A percentile compares a stretch with the other conserved stretches of the same genome.
phyloP scores from a whole-genome alignment of 1,140 invertebrate genomes.

The Halotydeus destructor region DNA sequence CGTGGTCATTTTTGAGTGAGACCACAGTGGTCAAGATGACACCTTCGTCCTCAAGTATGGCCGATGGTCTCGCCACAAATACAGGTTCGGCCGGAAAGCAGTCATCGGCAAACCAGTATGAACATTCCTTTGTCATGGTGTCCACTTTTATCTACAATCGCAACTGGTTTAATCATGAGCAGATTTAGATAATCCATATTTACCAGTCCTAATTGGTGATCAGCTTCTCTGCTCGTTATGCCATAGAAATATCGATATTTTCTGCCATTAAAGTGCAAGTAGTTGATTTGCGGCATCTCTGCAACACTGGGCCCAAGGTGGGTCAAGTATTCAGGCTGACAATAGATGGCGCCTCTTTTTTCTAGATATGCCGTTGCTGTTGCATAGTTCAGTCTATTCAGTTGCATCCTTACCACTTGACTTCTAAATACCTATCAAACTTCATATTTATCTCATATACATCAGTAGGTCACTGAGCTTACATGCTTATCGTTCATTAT shows the following conservation, averaged over 20 bases:
- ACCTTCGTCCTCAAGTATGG: slow-evolving; percentile 23
- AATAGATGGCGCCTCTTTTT: slow-evolving; percentile 11
- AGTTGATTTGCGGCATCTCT: slow-evolving; percentile 24
- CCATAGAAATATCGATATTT: slow-evolving; percentile 26
- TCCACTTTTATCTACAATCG: slow-evolving; percentile 24
- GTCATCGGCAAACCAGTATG: slow-evolving; percentile 19
- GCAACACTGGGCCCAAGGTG: slow-evolving; percentile 12
- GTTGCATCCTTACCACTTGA: too few relatives aligned
- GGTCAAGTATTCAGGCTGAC: slow-evolving; percentile 15
- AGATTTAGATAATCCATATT: too few relatives aligned
- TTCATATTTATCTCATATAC: too few relatives aligned
- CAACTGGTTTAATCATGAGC: too few relatives aligned
- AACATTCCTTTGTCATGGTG: slow-evolving; percentile 19
- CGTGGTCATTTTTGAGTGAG: background rate
- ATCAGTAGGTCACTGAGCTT: too few relatives aligned
- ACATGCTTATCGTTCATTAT: too few relatives aligned
- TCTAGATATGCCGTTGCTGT: slow-evolving; percentile 14
- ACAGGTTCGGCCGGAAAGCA: slow-evolving; percentile 22
- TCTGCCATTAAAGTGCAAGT: slow-evolving; percentile 19
- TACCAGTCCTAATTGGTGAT: too few relatives aligned
- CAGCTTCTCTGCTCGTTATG: too few relatives aligned
- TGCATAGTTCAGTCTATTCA: slow-evolving; percentile 15
- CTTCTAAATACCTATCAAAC: too few relatives aligned
- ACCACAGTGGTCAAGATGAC: slow-evolving; percentile 1
- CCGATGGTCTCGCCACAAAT: slow-evolving; percentile 20